Conservation (phyloP, 2,113 vertebrate genomes). For the Oostethus manadensis region DNA sequence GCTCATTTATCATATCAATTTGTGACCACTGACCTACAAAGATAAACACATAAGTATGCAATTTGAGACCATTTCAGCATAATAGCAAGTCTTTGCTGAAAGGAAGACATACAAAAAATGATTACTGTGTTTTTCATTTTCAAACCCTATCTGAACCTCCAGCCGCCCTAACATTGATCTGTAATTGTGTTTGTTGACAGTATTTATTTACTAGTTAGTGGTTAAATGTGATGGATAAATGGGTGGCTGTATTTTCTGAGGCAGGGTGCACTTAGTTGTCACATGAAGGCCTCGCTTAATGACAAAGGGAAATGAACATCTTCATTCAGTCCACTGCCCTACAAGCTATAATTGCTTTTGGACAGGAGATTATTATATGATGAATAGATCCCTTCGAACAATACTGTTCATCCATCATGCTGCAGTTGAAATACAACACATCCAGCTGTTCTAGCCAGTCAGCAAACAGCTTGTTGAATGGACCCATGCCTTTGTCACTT, state of each 20-base stretch:
- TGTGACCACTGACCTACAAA: neutral
- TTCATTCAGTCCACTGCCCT: neutral
- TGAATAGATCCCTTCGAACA: neutral
- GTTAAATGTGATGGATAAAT: neutral
- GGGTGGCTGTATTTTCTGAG: neutral
- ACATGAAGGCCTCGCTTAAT: neutral
- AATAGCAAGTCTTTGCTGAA: neutral
- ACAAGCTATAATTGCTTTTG: neutral
- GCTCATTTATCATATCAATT: neutral
- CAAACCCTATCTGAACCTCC: neutral
- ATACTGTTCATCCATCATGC: neutral
- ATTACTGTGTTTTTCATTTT: neutral
- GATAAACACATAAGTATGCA: neutral
- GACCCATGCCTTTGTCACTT: neutral
- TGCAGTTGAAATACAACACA: neutral
- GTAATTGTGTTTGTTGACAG: neutral
- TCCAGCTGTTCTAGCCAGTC: constrained; percentile 2
- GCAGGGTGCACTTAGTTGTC: neutral
- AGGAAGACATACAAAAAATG: neutral
- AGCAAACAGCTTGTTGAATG: neutral
- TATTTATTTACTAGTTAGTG: neutral
- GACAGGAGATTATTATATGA: constrained; percentile 2
- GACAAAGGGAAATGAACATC: constrained; percentile 6
- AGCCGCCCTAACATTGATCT: neutral
- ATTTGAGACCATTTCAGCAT: neutral